Conservation (phyloP, 1,140 invertebrate genomes). For the Sarcophaga peregrina region DNA sequence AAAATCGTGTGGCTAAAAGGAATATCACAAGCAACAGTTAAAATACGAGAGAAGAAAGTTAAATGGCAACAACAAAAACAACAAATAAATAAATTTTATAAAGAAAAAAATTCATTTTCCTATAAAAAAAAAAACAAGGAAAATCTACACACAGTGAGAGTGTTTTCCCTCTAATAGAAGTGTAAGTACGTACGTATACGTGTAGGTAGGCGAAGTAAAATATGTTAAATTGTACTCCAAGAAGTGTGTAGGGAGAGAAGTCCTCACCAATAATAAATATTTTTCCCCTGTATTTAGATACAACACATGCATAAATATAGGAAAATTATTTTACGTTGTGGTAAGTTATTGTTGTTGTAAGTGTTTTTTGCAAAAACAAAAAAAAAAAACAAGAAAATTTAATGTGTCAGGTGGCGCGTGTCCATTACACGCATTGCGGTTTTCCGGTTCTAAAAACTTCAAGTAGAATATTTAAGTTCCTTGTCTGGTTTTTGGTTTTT, state of each 20-base stretch:
- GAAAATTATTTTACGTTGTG: too few relatives aligned
- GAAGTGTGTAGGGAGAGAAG: background rate
- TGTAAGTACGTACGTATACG: background rate
- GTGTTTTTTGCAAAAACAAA: too few relatives aligned
- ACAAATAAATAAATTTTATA: background rate
- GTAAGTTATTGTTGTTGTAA: too few relatives aligned
- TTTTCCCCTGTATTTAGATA: too few relatives aligned
- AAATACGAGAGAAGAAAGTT: background rate
- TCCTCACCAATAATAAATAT: too few relatives aligned
- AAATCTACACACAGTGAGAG: too few relatives aligned
- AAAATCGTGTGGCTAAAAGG: background rate
- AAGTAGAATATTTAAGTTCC: background rate
- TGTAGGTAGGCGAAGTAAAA: background rate
- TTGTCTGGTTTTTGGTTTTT: background rate
- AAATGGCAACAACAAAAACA: background rate
- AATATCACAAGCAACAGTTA: conserved; percentile 10
- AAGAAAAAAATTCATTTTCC: conserved; percentile 27
- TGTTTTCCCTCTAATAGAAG: background rate
- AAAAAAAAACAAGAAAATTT: background rate
- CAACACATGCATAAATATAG: background rate
- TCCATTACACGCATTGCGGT: conserved; percentile 18
- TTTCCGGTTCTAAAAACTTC: background rate
- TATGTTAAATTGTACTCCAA: background rate
- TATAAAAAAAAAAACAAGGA: conserved; percentile 19
- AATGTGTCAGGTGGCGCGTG: conserved; percentile 25